Conservation (phyloP, 2,888 invertebrate species). For the Mesorhabditis spiculigera region DNA sequence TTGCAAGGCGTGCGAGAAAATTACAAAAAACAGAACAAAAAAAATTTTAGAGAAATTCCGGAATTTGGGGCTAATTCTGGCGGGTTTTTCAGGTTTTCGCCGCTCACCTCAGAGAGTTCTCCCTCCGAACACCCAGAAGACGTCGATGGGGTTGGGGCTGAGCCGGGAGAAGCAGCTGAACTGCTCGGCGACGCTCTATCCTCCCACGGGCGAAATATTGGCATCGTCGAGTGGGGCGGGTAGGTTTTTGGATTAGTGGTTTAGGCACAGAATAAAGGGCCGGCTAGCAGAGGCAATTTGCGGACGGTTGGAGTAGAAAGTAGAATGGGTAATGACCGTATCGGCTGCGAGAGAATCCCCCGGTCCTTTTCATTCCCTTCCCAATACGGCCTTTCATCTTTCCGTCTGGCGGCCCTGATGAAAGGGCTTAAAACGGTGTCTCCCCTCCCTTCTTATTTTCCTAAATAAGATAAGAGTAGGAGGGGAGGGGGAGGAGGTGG, state of each 20-base stretch:
- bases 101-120: no score
- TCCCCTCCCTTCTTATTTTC: slow-evolving; percentile 1
- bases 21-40: no score
- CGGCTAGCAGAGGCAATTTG: no score
- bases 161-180: neutral
- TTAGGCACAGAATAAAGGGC: neutral
- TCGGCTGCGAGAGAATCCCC: neutral
- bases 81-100: no score
- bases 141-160: no score
- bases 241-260: neutral
- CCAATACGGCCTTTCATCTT: neutral
- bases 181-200: neutral
- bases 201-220: neutral
- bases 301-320: no score
- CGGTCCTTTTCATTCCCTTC: neutral
- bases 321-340: neutral
- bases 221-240: neutral
- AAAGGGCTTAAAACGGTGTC: neutral
- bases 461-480: neutral
- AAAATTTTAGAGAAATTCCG: no score
- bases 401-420: neutral
- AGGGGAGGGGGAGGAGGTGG: no score
- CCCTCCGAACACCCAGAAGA: no score
- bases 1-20: no score
- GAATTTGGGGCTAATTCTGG: no score